Evolutionary conservation across 2,113 vertebrate species (phyloP), one percentile per base, ranked within the genome.

Genomic region (Phaethon lepturus): DNA sequence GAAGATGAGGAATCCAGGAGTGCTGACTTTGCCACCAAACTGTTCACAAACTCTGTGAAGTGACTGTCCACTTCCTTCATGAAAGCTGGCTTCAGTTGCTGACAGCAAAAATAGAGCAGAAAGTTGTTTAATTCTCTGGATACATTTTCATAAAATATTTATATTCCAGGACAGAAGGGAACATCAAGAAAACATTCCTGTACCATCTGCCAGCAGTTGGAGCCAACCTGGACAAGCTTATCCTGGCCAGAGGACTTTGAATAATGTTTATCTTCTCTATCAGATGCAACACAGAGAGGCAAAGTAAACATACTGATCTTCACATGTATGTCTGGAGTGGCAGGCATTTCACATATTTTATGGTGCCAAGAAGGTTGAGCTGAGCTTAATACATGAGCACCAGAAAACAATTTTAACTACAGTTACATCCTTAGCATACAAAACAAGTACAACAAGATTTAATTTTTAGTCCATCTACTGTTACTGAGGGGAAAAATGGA

Each of bases 31-130:
- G 99, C 99, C 24, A 99, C 99, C 50, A 99, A 98, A 92, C 97
- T 98, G 96, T 99, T 99, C 96, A 99, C 98, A 89, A 99, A 99
- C 85, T 99, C 99, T 78, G 98, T 98, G 94, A 99, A 99, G 86
- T 99, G 99, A 93, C 96, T 98, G 95, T 99, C 99, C 59, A 99
- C 98, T 94, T 99, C 99, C 92, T 98, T 99, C 98, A 99, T 98
- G 97, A 99, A 98, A 93, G 98, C 98, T 55, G 96, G 98, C 97
- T 99, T 99, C 97, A 99, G 88, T 91, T 98, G 97, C 99, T 99
- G 86, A 26, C 4, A 62, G 91, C 67, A 7, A 84, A 82, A 88
- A 63, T 7, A 77, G 29, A 95, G 35, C 42, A 88, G 17, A 17
- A 81, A 75, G 25, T 20, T 62, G 23, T 38, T 84, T 74, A 90